These are phyloP conservation scores for Oreocharis arfaki DNA, from an alignment of 2,113 vertebrate species.

Conservation along the genomic window DNA sequence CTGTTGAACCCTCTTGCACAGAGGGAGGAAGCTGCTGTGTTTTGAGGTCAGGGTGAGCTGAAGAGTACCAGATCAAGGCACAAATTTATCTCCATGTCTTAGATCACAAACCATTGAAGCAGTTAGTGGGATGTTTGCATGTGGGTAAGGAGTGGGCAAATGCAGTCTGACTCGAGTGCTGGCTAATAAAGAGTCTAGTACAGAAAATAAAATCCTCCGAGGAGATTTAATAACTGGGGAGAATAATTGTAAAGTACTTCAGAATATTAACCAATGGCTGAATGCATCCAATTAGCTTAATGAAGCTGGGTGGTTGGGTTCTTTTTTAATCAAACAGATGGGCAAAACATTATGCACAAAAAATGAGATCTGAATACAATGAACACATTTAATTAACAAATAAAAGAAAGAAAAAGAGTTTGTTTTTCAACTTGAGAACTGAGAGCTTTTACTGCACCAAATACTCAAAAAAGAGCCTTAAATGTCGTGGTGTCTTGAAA, in stretches of 20 bases:
- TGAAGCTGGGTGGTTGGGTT: constrained; percentile 26
- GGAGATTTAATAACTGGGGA: constrained; percentile 29
- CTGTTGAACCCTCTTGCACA: neutral
- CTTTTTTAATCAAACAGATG: constrained; percentile 56
- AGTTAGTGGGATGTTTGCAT: neutral
- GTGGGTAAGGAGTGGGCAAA: neutral
- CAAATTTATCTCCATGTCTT: neutral
- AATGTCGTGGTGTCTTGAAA: neutral
- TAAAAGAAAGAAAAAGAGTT: constrained; percentile 1
- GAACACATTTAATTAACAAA: constrained; percentile 8
- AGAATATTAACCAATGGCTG: constrained; percentile 48
- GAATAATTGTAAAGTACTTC: constrained; percentile 40
- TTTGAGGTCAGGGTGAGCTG: neutral
- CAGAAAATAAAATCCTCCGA: neutral
- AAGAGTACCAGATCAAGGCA: neutral
- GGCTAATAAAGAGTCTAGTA: neutral
- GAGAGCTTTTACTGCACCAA: neutral
- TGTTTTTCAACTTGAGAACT: constrained; percentile 38
- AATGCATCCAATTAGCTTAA: constrained; percentile 31
- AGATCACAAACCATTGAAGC: neutral
- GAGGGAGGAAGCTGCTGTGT: neutral
- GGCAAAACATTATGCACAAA: constrained; percentile 31
- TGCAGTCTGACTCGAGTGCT: neutral
- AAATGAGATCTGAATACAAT: constrained; percentile 41
- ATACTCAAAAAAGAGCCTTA: neutral